Evolutionary conservation across 2,888 invertebrate species (phyloP).

Genomic region (Venustoraphidia nigricollis): DNA sequence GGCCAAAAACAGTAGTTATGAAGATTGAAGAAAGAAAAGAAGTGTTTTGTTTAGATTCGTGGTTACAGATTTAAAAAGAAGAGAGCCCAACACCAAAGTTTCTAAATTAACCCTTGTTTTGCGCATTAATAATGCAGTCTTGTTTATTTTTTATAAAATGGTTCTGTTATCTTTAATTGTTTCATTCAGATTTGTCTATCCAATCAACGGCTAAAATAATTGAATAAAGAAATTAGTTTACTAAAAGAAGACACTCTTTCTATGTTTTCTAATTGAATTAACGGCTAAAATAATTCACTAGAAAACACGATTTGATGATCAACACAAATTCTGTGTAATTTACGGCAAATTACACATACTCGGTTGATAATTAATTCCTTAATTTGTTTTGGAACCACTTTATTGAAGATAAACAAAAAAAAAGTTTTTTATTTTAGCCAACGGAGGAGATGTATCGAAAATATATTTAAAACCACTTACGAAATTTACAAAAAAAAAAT

Average conservation of each 20-base stretch:
- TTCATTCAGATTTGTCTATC: too few relatives aligned
- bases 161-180: not conserved
- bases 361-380: too few relatives aligned
- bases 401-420: not conserved
- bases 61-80: not conserved
- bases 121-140: not conserved
- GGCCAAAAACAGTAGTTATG: too few relatives aligned
- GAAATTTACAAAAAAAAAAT: not conserved
- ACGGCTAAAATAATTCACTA: too few relatives aligned
- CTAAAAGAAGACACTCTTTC: not conserved
- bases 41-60: not conserved
- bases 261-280: too few relatives aligned
- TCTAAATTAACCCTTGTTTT: slow-evolving; percentile 1
- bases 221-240: not conserved
- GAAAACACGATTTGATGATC: too few relatives aligned
- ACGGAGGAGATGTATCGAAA: not conserved
- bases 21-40: not conserved
- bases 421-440: not conserved
- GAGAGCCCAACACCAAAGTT: slow-evolving; percentile 1
- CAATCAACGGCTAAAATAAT: not conserved
- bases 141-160: not conserved
- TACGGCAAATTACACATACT: too few relatives aligned
- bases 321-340: too few relatives aligned
- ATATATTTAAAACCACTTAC: not conserved
- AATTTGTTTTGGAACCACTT: too few relatives aligned